These are phyloP conservation scores for Tinamus guttatus DNA, from an alignment of 2,113 vertebrate species.

Conservation along the genomic window DNA sequence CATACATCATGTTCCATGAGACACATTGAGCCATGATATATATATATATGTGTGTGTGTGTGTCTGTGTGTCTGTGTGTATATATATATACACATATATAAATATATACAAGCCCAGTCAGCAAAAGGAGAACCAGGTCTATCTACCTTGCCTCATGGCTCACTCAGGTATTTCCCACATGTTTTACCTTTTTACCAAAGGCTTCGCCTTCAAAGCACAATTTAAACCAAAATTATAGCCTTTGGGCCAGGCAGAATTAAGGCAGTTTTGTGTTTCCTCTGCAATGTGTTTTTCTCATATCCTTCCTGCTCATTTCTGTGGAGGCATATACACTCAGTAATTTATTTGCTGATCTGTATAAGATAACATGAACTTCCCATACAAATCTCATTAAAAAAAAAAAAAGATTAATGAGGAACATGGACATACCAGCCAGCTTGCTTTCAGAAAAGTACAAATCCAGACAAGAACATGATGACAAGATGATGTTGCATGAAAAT, in stretches of 20 bases:
- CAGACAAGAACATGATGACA: conserved; percentile 33
- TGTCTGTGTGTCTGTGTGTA: too few species aligned
- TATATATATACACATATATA: too few species aligned
- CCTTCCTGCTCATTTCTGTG: background rate
- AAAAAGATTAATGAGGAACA: background rate
- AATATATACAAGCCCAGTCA: rapidly evolving
- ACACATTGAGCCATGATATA: too few species aligned
- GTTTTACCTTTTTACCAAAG: background rate
- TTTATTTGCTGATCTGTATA: background rate
- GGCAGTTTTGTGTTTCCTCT: background rate
- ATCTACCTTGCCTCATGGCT: rapidly evolving
- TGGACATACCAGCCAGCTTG: background rate
- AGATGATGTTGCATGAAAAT: conserved; percentile 40
- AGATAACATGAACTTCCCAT: background rate
- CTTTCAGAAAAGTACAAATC: conserved; percentile 51
- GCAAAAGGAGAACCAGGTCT: background rate
- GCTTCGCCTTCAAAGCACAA: background rate
- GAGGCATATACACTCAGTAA: background rate
- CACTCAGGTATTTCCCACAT: background rate
- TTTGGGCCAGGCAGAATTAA: background rate
- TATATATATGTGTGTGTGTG: too few species aligned
- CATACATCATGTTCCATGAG: background rate
- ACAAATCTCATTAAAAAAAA: background rate
- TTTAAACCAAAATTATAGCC: background rate
- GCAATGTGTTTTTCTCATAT: background rate